Base-by-base conservation (phyloP, 2,113 vertebrate genomes). In the Neodontobutis hainanensis region DNA sequence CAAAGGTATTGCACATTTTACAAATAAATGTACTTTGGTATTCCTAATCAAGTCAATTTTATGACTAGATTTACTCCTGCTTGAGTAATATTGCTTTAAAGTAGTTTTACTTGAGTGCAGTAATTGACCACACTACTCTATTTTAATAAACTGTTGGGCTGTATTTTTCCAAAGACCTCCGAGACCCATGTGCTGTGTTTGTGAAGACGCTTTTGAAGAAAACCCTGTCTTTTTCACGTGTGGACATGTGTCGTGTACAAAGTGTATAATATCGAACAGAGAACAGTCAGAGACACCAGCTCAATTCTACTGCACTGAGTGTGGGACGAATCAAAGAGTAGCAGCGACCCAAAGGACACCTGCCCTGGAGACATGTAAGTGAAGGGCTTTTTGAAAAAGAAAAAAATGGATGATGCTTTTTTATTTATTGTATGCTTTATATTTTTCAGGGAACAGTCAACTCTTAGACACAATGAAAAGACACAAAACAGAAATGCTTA, bases 161-260 rank as follows among this genome's bases (percentile, higher is more conserved):
- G 11, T n/a, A 8, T n/a, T 55, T 52, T 14, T 14, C 12, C 36
- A 34, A 3, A 55, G 52, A 38, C 34, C 52, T 6, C 6, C 0
- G 51, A 6, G 14, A 8, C 34, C 7, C 4, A 50, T n/a, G 12
- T 74, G 76, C 61, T 45, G 65, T 42, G 14, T 40, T 11, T 78
- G 75, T 12, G 0, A 0, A 15, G 4, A 68, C n/a, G 14, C 0
- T 0, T 45, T 4, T 60, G 15, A 61, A 0, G 44, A 38, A 11
- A 35, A 73, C 36, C 74, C 14, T 12, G 38, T 73, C 8, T 11
- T 11, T 2, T 40, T 58, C 0, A 1, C 0, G 6, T 84, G 81
- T 77, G 77, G 73, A 61, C 77, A 77, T 44, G 35, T 11, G 10
- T 52, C n/a, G 2, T 80, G 77, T 61, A 57, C 0, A 67, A 43